phyloP scores from a whole-genome alignment of 2,113 vertebrate species.

The Tangachromis dhanisi region DNA sequence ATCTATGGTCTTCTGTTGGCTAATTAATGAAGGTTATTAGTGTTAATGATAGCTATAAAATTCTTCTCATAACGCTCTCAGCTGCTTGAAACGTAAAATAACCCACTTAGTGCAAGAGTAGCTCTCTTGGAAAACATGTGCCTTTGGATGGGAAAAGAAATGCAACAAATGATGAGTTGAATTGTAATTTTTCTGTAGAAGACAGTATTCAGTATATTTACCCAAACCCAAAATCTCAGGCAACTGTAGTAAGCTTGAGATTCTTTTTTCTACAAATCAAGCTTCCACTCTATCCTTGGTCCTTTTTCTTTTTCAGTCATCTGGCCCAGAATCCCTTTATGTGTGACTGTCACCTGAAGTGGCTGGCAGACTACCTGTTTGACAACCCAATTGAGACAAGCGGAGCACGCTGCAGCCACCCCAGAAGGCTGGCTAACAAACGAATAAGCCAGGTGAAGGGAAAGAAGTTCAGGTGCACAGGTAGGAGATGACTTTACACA shows the following conservation, averaged over 20 bases:
- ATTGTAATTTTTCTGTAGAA: not conserved
- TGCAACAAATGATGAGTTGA: not conserved
- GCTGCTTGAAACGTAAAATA: not conserved
- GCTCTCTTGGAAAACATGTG: not conserved
- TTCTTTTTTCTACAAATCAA: not conserved
- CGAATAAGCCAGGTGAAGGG: constrained; percentile 98
- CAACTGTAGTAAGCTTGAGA: not conserved
- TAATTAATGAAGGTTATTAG: not conserved
- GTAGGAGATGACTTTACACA: constrained; percentile 64
- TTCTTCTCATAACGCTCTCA: not conserved
- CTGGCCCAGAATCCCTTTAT: constrained; percentile 98
- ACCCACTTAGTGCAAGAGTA: not conserved
- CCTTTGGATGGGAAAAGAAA: not conserved
- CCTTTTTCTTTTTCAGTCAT: constrained; percentile 71
- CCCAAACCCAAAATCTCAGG: not conserved
- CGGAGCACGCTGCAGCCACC: constrained; percentile 95
- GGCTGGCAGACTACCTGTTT: constrained; percentile 97
- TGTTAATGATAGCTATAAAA: not conserved
- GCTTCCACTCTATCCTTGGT: not conserved
- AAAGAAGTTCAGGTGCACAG: constrained; percentile 99
- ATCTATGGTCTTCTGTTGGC: not conserved
- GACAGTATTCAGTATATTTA: not conserved
- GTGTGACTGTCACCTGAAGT: constrained; percentile 99
- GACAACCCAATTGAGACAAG: constrained; percentile 99
- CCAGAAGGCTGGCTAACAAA: constrained; percentile 95